Conservation (phyloP, 2,797 vertebrate genomes). For the Mus spretus region DNA sequence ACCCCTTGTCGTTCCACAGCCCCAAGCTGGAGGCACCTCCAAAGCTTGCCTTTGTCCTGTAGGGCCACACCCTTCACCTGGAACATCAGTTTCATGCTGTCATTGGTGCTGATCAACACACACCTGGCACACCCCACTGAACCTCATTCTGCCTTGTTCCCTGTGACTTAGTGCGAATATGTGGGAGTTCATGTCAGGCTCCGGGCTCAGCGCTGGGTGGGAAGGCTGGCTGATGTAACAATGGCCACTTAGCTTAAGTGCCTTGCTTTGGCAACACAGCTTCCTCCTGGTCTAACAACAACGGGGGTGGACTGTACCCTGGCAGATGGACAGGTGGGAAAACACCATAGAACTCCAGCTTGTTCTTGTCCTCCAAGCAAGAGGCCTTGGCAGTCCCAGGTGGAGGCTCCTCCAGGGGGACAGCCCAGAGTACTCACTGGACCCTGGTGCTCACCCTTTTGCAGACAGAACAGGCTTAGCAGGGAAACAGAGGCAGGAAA, state of each 20-base stretch:
- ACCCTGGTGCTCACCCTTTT: no score
- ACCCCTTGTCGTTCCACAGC: not conserved
- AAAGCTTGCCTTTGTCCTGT: not conserved
- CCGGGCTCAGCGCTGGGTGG: not conserved
- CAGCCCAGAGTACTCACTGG: not conserved
- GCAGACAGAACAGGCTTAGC: not conserved
- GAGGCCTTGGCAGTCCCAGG: not conserved
- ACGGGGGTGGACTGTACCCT: not conserved
- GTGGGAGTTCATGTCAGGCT: conserved; percentile 51
- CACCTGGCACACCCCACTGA: not conserved
- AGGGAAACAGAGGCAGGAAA: not conserved
- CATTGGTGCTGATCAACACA: not conserved
- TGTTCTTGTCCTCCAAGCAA: not conserved
- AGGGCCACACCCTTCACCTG: not conserved
- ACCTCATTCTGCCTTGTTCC: not conserved
- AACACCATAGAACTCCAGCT: not conserved
- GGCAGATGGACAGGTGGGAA: not conserved
- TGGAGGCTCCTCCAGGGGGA: not conserved
- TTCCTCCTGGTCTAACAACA: conserved; percentile 65
- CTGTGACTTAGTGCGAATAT: not conserved
- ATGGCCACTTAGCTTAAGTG: conserved; percentile 73
- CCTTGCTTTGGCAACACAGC: conserved; percentile 73
- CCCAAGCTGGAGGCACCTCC: not conserved
- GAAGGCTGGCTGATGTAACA: conserved; percentile 63
- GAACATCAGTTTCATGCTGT: not conserved